A percentile compares a stretch with the other conserved stretches of the same genome.
Evolutionary conservation across 2,888 invertebrate genomes (phyloP).

Genomic region (Nymphalis polychloros): DNA sequence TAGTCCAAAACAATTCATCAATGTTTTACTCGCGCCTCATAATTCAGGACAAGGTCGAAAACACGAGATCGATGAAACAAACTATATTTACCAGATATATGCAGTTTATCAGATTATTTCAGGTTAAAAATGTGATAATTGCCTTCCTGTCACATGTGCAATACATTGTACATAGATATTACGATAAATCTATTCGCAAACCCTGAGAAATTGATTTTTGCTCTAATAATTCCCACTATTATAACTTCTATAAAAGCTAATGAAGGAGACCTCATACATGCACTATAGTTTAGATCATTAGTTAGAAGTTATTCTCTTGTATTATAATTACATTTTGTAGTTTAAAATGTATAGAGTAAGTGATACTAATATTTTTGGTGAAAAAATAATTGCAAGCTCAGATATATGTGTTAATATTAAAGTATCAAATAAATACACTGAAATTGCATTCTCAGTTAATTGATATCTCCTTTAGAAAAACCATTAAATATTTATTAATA

Average conservation of each 20-base stretch:
- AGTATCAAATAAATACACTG: too few species aligned
- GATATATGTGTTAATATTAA: too few species aligned
- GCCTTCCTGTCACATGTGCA: constrained; percentile 34
- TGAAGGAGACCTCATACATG: constrained; percentile 50
- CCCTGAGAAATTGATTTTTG: constrained; percentile 77
- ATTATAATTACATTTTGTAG: constrained; percentile 19
- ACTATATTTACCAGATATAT: not conserved
- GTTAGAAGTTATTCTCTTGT: constrained; percentile 42
- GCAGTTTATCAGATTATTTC: constrained; percentile 15
- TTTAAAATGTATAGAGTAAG: constrained; percentile 44
- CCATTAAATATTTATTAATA: not conserved
- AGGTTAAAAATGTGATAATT: constrained; percentile 35
- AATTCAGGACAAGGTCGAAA: constrained; percentile 20
- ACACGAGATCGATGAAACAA: constrained; percentile 7
- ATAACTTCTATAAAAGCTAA: constrained; percentile 74
- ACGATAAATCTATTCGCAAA: constrained; percentile 68
- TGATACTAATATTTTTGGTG: constrained; percentile 7
- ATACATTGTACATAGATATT: constrained; percentile 47
- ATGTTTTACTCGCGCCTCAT: not conserved
- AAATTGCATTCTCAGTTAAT: too few species aligned
- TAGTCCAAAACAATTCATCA: not conserved
- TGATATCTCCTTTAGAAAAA: too few species aligned
- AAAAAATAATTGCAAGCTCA: not conserved
- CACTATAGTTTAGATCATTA: constrained; percentile 59
- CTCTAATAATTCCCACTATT: constrained; percentile 80